A percentile compares a stretch with the other conserved stretches of the same genome.
Evolutionary conservation across 2,888 invertebrate genomes (phyloP).

Genomic region (Andrena bucephala): DNA sequence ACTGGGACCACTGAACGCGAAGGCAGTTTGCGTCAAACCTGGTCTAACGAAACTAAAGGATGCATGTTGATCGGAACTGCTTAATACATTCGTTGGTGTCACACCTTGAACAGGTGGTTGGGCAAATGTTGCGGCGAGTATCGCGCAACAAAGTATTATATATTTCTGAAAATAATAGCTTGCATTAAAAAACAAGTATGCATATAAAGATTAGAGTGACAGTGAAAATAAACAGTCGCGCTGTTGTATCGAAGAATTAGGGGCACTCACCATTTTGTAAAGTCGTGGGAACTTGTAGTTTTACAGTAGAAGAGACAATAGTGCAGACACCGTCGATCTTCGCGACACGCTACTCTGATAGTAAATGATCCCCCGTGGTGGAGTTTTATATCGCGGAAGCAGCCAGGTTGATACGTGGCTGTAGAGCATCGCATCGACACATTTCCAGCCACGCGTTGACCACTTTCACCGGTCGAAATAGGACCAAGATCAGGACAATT

Average conservation of each 20-base stretch:
- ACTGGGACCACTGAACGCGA: slow-evolving; percentile 80
- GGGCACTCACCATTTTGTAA: slow-evolving; percentile 71
- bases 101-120: slow-evolving; percentile 73
- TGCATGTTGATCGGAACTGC: slow-evolving; percentile 80
- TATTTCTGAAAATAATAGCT: slow-evolving; percentile 67
- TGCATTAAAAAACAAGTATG: slow-evolving; percentile 4
- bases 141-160: slow-evolving; percentile 48
- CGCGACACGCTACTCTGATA: slow-evolving; percentile 69
- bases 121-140: slow-evolving; percentile 52
- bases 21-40: slow-evolving; percentile 81
- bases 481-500: slow-evolving; percentile 53
- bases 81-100: slow-evolving; percentile 78
- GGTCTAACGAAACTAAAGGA: slow-evolving; percentile 82
- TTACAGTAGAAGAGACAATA: slow-evolving; percentile 18
- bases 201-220: background rate
- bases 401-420: slow-evolving; percentile 74
- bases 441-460: slow-evolving; percentile 58
- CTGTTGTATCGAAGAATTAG: background rate
- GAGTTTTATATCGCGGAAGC: slow-evolving; percentile 82
- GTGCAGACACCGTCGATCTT: slow-evolving; percentile 69
- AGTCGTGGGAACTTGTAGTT: slow-evolving; percentile 1
- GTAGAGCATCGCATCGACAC: slow-evolving; percentile 68
- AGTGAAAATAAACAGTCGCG: background rate
- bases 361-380: slow-evolving; percentile 61
- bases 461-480: slow-evolving; percentile 73